A percentile compares a stretch with the other conserved stretches of the same genome.
Conservation (phyloP, 1,140 invertebrate genomes). For the Oedothorax gibbosus region DNA sequence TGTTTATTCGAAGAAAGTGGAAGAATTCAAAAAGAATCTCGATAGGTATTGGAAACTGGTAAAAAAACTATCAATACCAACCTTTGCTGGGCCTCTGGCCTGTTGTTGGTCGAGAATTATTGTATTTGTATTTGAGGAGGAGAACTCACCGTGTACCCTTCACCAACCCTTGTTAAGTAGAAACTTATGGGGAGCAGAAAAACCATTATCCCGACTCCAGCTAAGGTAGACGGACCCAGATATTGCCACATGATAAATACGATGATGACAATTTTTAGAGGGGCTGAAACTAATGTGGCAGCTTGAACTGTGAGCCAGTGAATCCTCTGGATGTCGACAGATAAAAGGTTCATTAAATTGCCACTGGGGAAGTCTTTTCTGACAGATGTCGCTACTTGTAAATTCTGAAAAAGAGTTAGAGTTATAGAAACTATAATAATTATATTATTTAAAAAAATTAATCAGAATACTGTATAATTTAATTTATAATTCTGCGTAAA, state of each 20-base stretch:
- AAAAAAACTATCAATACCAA: not conserved
- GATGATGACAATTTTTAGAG: conserved; percentile 55
- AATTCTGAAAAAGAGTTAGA: not conserved
- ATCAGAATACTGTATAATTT: not conserved
- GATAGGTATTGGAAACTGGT: too few relatives aligned
- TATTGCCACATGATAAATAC: conserved; percentile 61
- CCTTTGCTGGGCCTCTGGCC: not conserved
- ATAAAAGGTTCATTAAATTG: conserved; percentile 63
- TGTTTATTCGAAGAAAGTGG: too few relatives aligned
- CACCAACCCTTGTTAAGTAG: conserved; percentile 66
- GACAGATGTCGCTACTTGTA: not conserved
- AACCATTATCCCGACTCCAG: conserved; percentile 69
- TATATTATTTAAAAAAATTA: not conserved
- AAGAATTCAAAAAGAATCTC: too few relatives aligned
- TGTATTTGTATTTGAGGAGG: conserved; percentile 33
- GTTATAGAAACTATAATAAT: not conserved
- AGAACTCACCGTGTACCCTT: conserved; percentile 46
- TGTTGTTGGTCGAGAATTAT: not conserved
- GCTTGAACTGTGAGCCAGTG: conserved; percentile 25
- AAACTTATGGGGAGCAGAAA: conserved; percentile 69
- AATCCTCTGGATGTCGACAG: conserved; percentile 60
- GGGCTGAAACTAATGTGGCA: conserved; percentile 36
- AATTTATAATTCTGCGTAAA: not conserved
- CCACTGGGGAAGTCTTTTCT: conserved; percentile 57
- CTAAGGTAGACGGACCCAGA: conserved; percentile 67